phyloP scores from a whole-genome alignment of 2,888 invertebrate species.

The Junonia oenone region DNA sequence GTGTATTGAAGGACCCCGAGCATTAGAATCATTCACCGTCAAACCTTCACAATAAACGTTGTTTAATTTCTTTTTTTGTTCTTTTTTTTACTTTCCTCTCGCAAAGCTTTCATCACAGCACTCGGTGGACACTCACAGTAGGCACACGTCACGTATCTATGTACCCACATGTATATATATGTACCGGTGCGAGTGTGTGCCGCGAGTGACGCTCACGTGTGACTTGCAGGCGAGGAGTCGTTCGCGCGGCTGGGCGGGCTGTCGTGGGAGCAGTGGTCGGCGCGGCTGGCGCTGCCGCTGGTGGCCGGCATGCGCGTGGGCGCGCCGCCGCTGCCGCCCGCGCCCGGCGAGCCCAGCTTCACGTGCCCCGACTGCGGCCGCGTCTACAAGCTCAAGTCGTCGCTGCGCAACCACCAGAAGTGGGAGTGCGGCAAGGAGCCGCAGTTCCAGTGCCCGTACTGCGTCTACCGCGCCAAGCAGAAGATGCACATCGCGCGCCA shows the following conservation, averaged over 20 bases:
- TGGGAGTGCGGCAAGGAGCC: constrained; percentile 93
- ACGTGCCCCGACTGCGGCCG: constrained; percentile 90
- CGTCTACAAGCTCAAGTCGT: constrained; percentile 92
- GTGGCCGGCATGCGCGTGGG: constrained; percentile 80
- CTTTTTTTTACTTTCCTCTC: constrained; percentile 68
- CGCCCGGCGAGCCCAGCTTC: constrained; percentile 74
- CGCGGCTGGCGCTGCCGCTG: constrained; percentile 85
- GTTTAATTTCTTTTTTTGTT: constrained; percentile 54
- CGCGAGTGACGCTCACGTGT: background rate
- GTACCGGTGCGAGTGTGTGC: constrained; percentile 41
- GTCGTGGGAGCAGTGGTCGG: constrained; percentile 87
- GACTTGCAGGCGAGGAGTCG: constrained; percentile 78
- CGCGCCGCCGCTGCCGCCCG: constrained; percentile 48
- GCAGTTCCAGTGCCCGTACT: constrained; percentile 89
- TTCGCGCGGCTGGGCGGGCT: constrained; percentile 84
- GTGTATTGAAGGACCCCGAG: constrained; percentile 16
- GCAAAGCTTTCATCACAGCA: constrained; percentile 77
- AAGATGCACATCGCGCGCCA: constrained; percentile 91
- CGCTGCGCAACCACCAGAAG: constrained; percentile 89
- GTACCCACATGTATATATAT: constrained; percentile 37
- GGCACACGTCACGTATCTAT: constrained; percentile 48
- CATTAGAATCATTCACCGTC: constrained; percentile 25
- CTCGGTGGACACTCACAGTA: constrained; percentile 70
- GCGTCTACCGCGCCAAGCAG: constrained; percentile 90
- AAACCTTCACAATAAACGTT: constrained; percentile 60